Percentiles rank a stretch among this genome's conserved stretches.
These are phyloP conservation scores for Leptinotarsa lineolata DNA, from an alignment of 1,140 invertebrate genomes.

Conservation along the genomic window DNA sequence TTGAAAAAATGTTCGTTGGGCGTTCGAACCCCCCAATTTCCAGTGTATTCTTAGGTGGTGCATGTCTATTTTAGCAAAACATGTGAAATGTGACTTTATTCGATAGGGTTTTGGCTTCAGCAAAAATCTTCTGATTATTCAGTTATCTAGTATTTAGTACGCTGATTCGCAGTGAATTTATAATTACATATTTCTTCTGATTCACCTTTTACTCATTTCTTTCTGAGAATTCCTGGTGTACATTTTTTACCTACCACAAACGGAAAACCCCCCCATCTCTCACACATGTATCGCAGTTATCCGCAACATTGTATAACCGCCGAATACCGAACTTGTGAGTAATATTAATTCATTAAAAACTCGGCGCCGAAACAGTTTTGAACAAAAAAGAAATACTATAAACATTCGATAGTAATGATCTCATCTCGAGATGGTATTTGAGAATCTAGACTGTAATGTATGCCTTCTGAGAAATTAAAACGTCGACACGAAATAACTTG, in stretches of 20 bases:
- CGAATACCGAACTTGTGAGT: too few relatives aligned
- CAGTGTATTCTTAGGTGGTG: too few relatives aligned
- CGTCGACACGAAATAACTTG: not conserved
- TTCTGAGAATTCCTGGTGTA: not conserved
- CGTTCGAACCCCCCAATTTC: too few relatives aligned
- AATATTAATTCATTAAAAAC: not conserved
- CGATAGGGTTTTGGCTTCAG: too few relatives aligned
- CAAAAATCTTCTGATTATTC: too few relatives aligned
- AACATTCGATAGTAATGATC: not conserved
- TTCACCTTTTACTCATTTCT: too few relatives aligned
- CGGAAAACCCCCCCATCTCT: not conserved
- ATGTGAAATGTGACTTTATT: too few relatives aligned
- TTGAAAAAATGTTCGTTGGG: too few relatives aligned
- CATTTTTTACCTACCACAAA: not conserved
- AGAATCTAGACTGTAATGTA: not conserved
- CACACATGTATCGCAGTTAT: not conserved
- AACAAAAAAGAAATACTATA: conserved; percentile 4
- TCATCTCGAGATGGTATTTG: not conserved
- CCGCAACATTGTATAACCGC: not conserved
- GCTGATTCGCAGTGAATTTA: too few relatives aligned
- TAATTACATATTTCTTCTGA: too few relatives aligned
- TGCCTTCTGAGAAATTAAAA: not conserved
- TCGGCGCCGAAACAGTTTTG: not conserved
- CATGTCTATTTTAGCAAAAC: too few relatives aligned
- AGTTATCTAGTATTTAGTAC: too few relatives aligned